Base-by-base conservation (phyloP, 2,888 invertebrate genomes). In the Dermolepida albohirtum region DNA sequence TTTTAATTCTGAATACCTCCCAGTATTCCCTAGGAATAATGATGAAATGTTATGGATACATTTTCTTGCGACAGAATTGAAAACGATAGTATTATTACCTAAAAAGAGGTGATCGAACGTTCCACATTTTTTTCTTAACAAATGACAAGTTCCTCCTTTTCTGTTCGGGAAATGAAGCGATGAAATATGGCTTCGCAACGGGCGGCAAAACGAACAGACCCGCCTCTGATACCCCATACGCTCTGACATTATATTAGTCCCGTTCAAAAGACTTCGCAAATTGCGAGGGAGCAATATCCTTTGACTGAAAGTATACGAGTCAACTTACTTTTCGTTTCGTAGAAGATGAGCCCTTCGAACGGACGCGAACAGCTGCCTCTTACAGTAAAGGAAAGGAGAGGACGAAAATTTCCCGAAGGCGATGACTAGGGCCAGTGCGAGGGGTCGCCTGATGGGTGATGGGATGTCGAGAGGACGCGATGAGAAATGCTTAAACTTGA, bases 231-330 rank as follows among this genome's bases (percentile, higher is more conserved):
- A 14, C 50, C 10, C 27, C 8, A 11, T n/a, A 16, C 54, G 16
- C 54, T 54, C 40, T 17, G 54, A 54, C 54, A 17, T 54, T 54
- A 54, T 54, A 63, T 63, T 63, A 63, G 63, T 50, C 34, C 50
- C 63, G 63, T 50, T 63, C 63, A 63, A 63, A 63, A 50, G 63
- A 63, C 39, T 50, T 63, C 59, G 50, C 49, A 63, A 50, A 50
- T 49, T 50, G 63, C 63, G 63, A 50, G 50, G 62, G 63, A 63
- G 63, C 63, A 63, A 63, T 63, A 63, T 63, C 63, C 63, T 63
- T 63, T 63, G 63, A 50, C 49, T 50, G 50, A 49, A 50, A 63
- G 34, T 34, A 34, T 34, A 34, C 34, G 34, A 34, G 34, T 34
- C 34, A 51, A 51, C 51, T 51, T 51, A 6, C 16, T 17, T 17